phyloP scores from a whole-genome alignment of 1,140 invertebrate genomes.

The Drosophila ogumai region DNA sequence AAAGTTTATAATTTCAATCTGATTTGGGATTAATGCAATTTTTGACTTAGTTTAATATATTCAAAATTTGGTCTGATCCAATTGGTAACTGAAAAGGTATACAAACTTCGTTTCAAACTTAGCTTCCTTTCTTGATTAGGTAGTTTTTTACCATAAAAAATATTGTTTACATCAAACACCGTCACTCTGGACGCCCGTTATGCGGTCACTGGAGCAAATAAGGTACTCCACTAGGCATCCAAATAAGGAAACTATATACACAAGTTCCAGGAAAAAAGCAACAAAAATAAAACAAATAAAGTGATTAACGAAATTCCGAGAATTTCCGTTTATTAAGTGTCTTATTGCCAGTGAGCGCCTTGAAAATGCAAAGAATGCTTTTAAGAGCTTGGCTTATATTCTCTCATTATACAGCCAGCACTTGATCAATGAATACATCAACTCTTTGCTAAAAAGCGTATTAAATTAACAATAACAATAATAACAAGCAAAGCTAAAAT shows the following conservation, averaged over 20 bases:
- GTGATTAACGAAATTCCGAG: slow-evolving; percentile 4
- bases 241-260: slow-evolving; percentile 6
- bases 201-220: slow-evolving; percentile 50
- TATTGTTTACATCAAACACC: slow-evolving; percentile 32
- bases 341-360: neutral
- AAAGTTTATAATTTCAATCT: too few relatives aligned
- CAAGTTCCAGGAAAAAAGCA: neutral
- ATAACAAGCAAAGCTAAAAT: slow-evolving; percentile 16
- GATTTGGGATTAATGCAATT: too few relatives aligned
- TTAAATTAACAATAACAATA: slow-evolving; percentile 9
- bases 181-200: slow-evolving; percentile 37
- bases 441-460: slow-evolving; percentile 11
- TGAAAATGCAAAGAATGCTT: neutral
- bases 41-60: too few relatives aligned
- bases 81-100: too few relatives aligned
- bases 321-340: neutral
- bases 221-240: slow-evolving; percentile 9
- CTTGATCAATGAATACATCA: slow-evolving; percentile 7
- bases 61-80: too few relatives aligned
- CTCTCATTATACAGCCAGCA: neutral
- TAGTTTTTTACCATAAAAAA: slow-evolving; percentile 13
- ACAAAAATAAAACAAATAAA: slow-evolving; percentile 18
- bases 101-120: too few relatives aligned
- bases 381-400: neutral
- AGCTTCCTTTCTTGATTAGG: neutral